These are phyloP conservation scores for Auanema freiburgensis DNA, from an alignment of 2,888 invertebrate genomes.

Conservation along the genomic window DNA sequence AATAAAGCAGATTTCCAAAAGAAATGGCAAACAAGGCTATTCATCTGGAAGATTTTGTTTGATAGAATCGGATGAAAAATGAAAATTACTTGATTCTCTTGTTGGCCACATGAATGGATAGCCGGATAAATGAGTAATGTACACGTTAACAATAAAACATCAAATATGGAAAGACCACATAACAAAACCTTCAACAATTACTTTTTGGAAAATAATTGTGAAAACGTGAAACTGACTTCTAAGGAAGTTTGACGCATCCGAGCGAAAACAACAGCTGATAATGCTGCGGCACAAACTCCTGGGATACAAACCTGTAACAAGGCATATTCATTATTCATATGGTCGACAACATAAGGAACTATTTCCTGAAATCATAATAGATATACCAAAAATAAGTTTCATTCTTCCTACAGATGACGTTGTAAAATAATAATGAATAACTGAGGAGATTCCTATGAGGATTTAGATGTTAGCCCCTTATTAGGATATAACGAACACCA, in stretches of 20 bases:
- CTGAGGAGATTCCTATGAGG: no score
- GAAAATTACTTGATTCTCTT: conserved; percentile 10
- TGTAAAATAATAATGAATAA: no score
- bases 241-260: conserved; percentile 7
- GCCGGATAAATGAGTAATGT: conserved; percentile 39
- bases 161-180: conserved; percentile 7
- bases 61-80: background rate
- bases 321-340: no score
- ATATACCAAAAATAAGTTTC: no score
- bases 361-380: no score
- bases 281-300: background rate
- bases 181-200: conserved; percentile 8
- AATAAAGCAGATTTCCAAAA: conserved; percentile 58
- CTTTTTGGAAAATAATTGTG: background rate
- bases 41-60: conserved; percentile 21
- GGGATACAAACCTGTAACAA: conserved; percentile 2
- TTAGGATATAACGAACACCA: no score
- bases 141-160: conserved; percentile 9
- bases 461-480: no score
- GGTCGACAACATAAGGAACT: no score
- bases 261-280: conserved; percentile 4
- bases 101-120: conserved; percentile 28
- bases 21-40: conserved; percentile 50
- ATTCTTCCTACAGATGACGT: no score
- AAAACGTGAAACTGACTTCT: conserved; percentile 3